Conservation (phyloP, 2,888 invertebrate genomes). For the Agapetus fuscipes region DNA sequence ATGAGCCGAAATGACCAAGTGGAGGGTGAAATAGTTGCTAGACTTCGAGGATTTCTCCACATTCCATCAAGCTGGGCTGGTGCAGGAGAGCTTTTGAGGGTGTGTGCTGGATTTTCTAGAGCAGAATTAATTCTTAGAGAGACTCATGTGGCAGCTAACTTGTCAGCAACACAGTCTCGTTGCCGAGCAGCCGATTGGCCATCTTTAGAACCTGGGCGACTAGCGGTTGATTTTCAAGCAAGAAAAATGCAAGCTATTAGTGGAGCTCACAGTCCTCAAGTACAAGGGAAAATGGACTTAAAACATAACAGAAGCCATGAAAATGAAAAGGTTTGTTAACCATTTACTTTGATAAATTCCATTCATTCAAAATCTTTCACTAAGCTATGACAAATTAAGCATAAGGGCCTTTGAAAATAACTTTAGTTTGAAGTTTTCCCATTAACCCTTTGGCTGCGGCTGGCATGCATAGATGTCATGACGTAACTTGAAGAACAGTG, state of each 20-base stretch:
- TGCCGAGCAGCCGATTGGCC: slow-evolving; percentile 64
- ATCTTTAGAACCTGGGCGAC: slow-evolving; percentile 50
- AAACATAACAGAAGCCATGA: slow-evolving; percentile 65
- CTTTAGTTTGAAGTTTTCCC: no score
- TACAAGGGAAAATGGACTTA: slow-evolving; percentile 74
- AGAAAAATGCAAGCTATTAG: no score
- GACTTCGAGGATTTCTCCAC: slow-evolving; percentile 72
- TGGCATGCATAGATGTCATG: no score
- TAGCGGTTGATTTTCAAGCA: slow-evolving; percentile 58
- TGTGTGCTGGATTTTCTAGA: slow-evolving; percentile 71
- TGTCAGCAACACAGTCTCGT: slow-evolving; percentile 57
- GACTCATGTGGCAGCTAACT: slow-evolving; percentile 48
- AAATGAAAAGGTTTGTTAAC: slow-evolving; percentile 51
- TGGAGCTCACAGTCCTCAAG: slow-evolving; percentile 53
- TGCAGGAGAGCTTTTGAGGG: slow-evolving; percentile 56
- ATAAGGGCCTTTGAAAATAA: no score
- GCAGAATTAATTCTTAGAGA: slow-evolving; percentile 54
- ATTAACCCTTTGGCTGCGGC: no score
- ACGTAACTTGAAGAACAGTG: no score
- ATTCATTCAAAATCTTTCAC: not conserved
- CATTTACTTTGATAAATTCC: not conserved
- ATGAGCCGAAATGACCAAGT: slow-evolving; percentile 59
- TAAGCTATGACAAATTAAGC: no score
- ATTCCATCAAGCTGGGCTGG: slow-evolving; percentile 66
- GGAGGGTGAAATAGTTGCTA: slow-evolving; percentile 61